phyloP scores from a whole-genome alignment of 2,113 vertebrate genomes.

The Herpetotheres cachinnans region DNA sequence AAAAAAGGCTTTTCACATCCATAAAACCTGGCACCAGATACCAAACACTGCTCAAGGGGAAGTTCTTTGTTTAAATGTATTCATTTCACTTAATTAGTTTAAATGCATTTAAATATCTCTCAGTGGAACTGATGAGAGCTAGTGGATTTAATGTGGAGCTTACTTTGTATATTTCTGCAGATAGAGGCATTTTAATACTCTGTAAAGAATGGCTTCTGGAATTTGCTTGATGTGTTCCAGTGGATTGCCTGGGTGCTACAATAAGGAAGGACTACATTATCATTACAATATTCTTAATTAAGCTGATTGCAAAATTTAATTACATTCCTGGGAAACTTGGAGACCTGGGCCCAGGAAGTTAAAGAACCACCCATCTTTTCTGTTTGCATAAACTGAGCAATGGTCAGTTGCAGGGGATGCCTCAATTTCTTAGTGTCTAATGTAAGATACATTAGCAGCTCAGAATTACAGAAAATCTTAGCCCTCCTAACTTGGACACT shows the following conservation, averaged over 20 bases:
- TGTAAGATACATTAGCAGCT: neutral
- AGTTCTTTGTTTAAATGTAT: neutral
- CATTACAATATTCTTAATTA: neutral
- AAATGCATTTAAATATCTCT: neutral
- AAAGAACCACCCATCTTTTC: neutral
- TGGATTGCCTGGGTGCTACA: neutral
- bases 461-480: neutral
- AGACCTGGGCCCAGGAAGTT: neutral
- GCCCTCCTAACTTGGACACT: neutral
- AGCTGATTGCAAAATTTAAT: neutral
- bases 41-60: neutral
- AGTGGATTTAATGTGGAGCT: neutral
- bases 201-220: neutral
- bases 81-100: neutral
- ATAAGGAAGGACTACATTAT: neutral
- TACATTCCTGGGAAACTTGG: neutral
- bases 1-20: neutral
- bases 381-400: neutral
- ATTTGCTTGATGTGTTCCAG: neutral
- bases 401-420: neutral
- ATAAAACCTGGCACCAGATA: neutral
- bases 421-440: neutral
- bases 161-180: neutral
- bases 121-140: neutral
- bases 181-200: neutral